A percentile compares a stretch with the other conserved stretches of the same genome.
These are phyloP conservation scores for Rhagonycha fulva DNA, from an alignment of 2,888 invertebrate species.

Conservation along the genomic window DNA sequence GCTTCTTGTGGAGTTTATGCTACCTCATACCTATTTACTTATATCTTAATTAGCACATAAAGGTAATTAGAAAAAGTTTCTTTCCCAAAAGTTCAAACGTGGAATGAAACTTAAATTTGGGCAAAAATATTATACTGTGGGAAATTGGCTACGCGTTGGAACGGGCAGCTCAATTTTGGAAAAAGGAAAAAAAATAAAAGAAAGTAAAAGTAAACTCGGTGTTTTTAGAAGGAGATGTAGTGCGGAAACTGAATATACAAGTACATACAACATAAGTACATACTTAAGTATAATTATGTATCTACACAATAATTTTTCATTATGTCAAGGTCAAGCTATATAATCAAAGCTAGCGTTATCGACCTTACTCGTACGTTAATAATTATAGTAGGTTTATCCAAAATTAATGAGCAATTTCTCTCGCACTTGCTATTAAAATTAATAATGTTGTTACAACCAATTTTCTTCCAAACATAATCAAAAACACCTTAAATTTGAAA, in stretches of 20 bases:
- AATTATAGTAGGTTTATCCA: background rate
- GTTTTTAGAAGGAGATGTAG: background rate
- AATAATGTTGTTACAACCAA: background rate
- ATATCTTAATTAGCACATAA: background rate
- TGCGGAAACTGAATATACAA: background rate
- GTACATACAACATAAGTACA: background rate
- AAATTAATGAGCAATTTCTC: background rate
- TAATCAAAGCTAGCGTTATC: background rate
- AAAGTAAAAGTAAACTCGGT: background rate
- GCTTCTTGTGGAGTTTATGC: background rate
- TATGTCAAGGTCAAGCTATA: background rate
- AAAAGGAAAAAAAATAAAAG: too few relatives aligned
- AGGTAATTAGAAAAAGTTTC: too few relatives aligned
- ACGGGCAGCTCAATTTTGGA: background rate
- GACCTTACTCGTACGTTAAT: background rate
- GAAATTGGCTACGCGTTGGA: too few relatives aligned
- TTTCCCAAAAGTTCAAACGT: too few relatives aligned
- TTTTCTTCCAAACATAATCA: background rate
- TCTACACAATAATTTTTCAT: background rate
- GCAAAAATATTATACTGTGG: too few relatives aligned
- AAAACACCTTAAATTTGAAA: background rate
- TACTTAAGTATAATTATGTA: background rate
- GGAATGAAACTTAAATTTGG: too few relatives aligned
- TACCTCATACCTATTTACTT: background rate
- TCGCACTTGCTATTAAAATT: background rate